A percentile compares a stretch with the other conserved stretches of the same genome.
Evolutionary conservation across 2,888 invertebrate genomes (phyloP).

Genomic region (Spialia ferax): DNA sequence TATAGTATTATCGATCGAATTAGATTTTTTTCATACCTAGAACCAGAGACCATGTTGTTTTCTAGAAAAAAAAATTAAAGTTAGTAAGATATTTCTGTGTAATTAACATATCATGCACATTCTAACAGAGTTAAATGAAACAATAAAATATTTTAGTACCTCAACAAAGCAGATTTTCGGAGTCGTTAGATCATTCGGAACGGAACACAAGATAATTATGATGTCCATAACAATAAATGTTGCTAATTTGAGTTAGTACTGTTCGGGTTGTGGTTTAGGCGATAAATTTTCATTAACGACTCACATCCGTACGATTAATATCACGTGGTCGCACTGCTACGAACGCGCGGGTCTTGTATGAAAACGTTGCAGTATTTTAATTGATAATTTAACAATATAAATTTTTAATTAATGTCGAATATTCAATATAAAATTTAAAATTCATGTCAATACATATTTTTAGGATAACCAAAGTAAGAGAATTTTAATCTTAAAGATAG

Average conservation of each 20-base stretch:
- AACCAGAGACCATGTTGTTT: too few relatives aligned
- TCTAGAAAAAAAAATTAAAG: not conserved
- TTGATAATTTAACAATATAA: too few relatives aligned
- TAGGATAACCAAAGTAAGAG: not conserved
- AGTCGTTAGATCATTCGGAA: conserved; percentile 33
- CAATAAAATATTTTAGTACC: conserved; percentile 30
- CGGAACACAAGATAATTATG: conserved; percentile 58
- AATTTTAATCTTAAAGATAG: not conserved
- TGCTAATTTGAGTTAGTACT: conserved; percentile 59
- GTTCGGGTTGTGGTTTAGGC: conserved; percentile 57
- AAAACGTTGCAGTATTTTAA: conserved; percentile 13
- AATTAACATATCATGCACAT: not conserved
- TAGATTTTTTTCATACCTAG: too few relatives aligned
- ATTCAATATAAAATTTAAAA: not conserved
- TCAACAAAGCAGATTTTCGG: conserved; percentile 25
- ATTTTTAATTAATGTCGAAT: not conserved
- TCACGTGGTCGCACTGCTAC: conserved; percentile 35
- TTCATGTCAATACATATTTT: not conserved
- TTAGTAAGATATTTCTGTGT: not conserved
- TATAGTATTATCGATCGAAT: too few relatives aligned
- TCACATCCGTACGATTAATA: conserved; percentile 49
- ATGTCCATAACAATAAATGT: conserved; percentile 61
- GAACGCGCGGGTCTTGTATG: conserved; percentile 11
- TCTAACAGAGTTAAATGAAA: conserved; percentile 19
- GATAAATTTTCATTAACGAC: conserved; percentile 63